Evolutionary conservation across 1,140 invertebrate species (phyloP), one percentile per base, ranked within the genome.

Genomic region (Paracyclopina nana): DNA sequence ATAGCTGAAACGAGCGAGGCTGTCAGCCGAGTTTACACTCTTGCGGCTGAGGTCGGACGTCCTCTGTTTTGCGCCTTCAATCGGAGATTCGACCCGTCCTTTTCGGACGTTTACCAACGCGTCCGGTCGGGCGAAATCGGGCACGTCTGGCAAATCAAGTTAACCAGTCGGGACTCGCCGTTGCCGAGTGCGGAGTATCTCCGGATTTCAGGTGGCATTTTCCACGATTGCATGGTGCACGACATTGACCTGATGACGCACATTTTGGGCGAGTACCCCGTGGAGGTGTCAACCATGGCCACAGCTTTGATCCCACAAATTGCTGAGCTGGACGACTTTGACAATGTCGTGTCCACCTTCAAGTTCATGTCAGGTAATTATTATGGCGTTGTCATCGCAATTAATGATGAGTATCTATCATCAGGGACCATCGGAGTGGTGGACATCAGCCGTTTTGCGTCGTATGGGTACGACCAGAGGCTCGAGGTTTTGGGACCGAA

Each of bases 141-240:
- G 5, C 69, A 73, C 51, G 67, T 76, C 4, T 71, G 75, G 26
- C 62, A 72, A 1, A 62, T 80, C 1, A 77, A 75, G 60, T 68
- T 70, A 0, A 70, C 70, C 16, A 67, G 72, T 4, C 65, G 76
- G 51, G 77, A 79, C 56, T 72, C 71, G 12, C 72, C 75, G 4
- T 57, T 74, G 22, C 76, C 77, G 1, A 61, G 68, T 0, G 55
- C 76, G 5, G 70, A 72, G 0, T 80, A 77, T 57, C 60, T 78
- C 2, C 70, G 68, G 55, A 65, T 56, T 8, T 79, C 77, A 54
- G 72, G 77, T 52, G 77, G 76, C n/a, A 77, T 80, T 28, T 78
- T 77, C 56, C 74, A 77, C 52, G 78, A 80, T 58, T 78, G 76
- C 53, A 67, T 73, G 44, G 75, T 80, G 5, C 78, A 80, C 55